Conservation (phyloP, 2,888 invertebrate genomes). For the Deilephila porcellus region DNA sequence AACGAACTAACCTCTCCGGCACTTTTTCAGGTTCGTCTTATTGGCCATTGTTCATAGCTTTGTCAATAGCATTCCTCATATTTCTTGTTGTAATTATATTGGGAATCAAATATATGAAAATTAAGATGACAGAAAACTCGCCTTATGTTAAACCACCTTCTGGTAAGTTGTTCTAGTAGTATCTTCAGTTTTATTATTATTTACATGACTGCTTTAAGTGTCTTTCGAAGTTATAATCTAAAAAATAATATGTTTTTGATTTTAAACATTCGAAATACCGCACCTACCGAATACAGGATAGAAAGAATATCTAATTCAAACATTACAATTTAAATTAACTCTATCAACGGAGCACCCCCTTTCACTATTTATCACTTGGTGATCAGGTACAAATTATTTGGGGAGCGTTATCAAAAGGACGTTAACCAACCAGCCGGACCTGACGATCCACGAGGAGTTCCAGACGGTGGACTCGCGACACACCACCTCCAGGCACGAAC, state of each 20-base stretch:
- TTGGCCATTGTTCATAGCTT: constrained; percentile 72
- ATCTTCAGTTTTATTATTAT: not conserved
- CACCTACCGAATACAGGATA: no score
- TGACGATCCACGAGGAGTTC: constrained; percentile 89
- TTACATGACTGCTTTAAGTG: no score
- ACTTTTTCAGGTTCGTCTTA: constrained; percentile 70
- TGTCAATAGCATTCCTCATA: constrained; percentile 75
- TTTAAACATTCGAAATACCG: no score
- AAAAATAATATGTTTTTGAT: no score
- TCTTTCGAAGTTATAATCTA: no score
- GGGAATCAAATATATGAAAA: constrained; percentile 78
- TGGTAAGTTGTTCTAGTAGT: constrained; percentile 54
- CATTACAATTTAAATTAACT: no score
- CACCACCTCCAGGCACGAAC: constrained; percentile 89
- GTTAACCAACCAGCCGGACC: constrained; percentile 91
- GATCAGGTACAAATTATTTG: constrained; percentile 87
- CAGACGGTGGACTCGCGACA: constrained; percentile 90
- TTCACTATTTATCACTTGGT: not conserved
- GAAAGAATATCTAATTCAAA: no score
- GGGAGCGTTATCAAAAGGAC: constrained; percentile 93
- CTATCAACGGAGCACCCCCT: no score
- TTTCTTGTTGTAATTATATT: constrained; percentile 74
- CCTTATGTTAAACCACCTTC: constrained; percentile 76
- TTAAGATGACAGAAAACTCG: constrained; percentile 72
- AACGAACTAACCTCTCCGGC: no score